Evolutionary conservation across 2,797 vertebrate genomes (phyloP).

Genomic region (Leptodactylus fallax): DNA sequence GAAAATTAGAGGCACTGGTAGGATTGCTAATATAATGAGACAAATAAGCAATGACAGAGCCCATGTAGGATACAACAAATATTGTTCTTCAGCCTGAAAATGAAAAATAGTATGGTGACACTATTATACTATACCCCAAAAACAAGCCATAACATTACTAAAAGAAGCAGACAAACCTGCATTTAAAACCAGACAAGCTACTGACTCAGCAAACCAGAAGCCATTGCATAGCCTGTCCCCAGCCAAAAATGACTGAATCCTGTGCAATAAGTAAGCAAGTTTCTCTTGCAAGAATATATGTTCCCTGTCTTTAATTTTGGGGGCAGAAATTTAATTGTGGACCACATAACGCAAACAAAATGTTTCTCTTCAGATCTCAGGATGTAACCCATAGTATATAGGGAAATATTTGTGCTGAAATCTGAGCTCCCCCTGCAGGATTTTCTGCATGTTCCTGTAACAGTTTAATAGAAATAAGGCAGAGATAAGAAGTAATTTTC

Average conservation of each 20-base stretch:
- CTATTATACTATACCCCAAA: background rate
- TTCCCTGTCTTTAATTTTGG: background rate
- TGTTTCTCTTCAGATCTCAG: background rate
- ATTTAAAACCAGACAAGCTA: background rate
- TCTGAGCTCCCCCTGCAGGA: background rate
- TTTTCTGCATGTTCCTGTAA: too few relatives aligned
- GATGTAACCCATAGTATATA: background rate
- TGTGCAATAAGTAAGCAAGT: background rate
- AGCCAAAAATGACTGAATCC: background rate
- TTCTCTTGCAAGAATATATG: background rate
- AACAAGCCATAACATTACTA: background rate
- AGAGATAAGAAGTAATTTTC: too few relatives aligned
- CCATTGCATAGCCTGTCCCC: background rate
- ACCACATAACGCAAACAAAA: background rate
- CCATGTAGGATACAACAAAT: constrained; percentile 92
- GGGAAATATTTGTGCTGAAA: background rate
- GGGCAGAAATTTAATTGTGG: background rate
- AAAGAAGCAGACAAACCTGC: background rate
- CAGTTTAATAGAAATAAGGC: too few relatives aligned
- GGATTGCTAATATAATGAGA: constrained; percentile 87
- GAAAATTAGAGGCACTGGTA: constrained; percentile 91
- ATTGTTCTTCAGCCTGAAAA: constrained; percentile 86
- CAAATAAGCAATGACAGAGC: constrained; percentile 89
- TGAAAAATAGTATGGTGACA: constrained; percentile 8
- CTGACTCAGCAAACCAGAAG: background rate